A percentile compares a stretch with the other conserved stretches of the same genome.
phyloP scores from a whole-genome alignment of 2,888 invertebrate species.

The Asteroscopus sphinx region DNA sequence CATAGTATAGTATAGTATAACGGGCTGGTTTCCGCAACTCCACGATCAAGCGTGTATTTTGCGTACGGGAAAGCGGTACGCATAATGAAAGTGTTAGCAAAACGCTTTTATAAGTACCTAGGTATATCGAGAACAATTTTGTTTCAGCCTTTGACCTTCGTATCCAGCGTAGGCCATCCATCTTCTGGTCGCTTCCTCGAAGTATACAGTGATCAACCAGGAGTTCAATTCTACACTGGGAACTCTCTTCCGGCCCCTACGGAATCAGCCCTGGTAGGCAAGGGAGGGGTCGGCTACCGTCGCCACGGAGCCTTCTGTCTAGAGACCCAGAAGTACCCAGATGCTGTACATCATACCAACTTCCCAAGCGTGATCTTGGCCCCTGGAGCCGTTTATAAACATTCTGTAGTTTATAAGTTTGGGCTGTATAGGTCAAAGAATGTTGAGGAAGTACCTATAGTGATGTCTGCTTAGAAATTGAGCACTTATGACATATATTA shows the following conservation, averaged over 20 bases:
- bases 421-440: conserved; percentile 72
- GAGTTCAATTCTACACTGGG: conserved; percentile 96
- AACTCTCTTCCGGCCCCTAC: conserved; percentile 91
- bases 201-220: conserved; percentile 95
- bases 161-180: conserved; percentile 91
- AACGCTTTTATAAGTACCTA: too few species aligned
- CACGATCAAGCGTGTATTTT: too few species aligned
- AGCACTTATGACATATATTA: too few species aligned
- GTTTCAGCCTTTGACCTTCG: conserved; percentile 74
- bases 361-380: conserved; percentile 93
- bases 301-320: conserved; percentile 95
- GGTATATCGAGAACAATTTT: not conserved
- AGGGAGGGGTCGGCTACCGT: conserved; percentile 88
- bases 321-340: conserved; percentile 97
- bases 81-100: too few species aligned
- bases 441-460: conserved; percentile 14
- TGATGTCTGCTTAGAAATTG: conserved; percentile 17
- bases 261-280: conserved; percentile 77
- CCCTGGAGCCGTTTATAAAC: conserved; percentile 93
- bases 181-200: conserved; percentile 93
- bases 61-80: too few species aligned
- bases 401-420: conserved; percentile 93
- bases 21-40: too few species aligned
- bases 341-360: conserved; percentile 94
- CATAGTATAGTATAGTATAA: too few species aligned